Conservation (phyloP, 2,113 vertebrate genomes). For the Protomyctophum bolini region DNA sequence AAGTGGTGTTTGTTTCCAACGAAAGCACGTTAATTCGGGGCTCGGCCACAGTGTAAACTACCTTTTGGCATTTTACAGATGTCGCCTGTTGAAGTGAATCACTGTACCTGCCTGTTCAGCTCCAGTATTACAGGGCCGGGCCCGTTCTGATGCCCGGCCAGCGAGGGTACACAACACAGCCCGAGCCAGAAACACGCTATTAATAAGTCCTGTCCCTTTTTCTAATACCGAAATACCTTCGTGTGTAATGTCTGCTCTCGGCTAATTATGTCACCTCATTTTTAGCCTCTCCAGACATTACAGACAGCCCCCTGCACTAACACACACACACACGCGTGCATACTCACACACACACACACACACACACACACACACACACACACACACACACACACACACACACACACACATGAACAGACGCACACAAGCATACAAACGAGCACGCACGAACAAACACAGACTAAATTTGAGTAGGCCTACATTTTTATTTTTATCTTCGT, state of each 20-base stretch:
- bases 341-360: no score
- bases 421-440: no score
- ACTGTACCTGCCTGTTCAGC: constrained; percentile 77
- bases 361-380: no score
- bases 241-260: constrained; percentile 61
- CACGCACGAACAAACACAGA: background rate
- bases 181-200: constrained; percentile 59
- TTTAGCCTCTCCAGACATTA: constrained; percentile 57
- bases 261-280: constrained; percentile 72
- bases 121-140: constrained; percentile 3
- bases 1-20: constrained; percentile 79
- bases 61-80: constrained; percentile 75
- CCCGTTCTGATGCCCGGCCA: constrained; percentile 59
- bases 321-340: background rate
- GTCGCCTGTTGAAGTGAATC: constrained; percentile 77
- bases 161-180: constrained; percentile 57
- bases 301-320: constrained; percentile 34
- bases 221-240: constrained; percentile 64
- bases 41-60: constrained; percentile 76
- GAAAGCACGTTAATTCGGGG: constrained; percentile 78
- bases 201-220: constrained; percentile 66
- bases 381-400: no score
- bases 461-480: constrained; percentile 49
- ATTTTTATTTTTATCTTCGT: constrained; percentile 65
- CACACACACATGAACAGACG: no score